These are phyloP conservation scores for Rhagophthalmus giganteus DNA, from an alignment of 2,888 invertebrate species.

Conservation along the genomic window DNA sequence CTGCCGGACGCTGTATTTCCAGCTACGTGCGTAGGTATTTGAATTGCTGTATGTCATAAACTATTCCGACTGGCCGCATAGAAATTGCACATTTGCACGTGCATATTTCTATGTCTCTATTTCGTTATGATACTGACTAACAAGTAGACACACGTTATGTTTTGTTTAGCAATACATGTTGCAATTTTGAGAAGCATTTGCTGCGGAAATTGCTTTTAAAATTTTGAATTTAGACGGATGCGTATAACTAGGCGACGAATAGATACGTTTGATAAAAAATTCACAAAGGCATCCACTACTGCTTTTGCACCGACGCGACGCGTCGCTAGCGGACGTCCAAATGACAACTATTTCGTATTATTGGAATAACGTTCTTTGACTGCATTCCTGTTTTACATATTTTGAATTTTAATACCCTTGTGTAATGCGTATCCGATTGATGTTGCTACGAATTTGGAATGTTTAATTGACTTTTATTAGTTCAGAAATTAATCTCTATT, in stretches of 20 bases:
- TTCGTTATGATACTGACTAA: constrained; percentile 36
- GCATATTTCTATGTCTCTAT: constrained; percentile 36
- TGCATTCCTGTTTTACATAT: no score
- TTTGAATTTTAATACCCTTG: no score
- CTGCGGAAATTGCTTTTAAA: constrained; percentile 27
- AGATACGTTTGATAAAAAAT: constrained; percentile 20
- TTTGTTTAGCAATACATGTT: constrained; percentile 30
- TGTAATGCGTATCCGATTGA: no score
- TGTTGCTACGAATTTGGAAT: no score
- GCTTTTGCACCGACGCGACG: no score
- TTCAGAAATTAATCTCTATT: no score
- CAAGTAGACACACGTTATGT: constrained; percentile 34
- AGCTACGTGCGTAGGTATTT: constrained; percentile 34
- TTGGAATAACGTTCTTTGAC: no score
- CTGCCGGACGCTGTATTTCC: no score
- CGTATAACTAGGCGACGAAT: constrained; percentile 25
- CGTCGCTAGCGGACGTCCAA: no score
- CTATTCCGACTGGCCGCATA: constrained; percentile 33
- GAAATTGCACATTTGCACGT: constrained; percentile 40
- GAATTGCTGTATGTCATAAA: constrained; percentile 32
- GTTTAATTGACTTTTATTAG: no score
- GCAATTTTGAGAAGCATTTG: constrained; percentile 26
- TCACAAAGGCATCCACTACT: constrained; percentile 16
- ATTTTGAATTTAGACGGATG: constrained; percentile 25
- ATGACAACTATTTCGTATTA: no score